A percentile compares a stretch with the other conserved stretches of the same genome.
These are phyloP conservation scores for Scaptodrosophila lebanonensis DNA, from an alignment of 1,140 invertebrate genomes.

Conservation along the genomic window DNA sequence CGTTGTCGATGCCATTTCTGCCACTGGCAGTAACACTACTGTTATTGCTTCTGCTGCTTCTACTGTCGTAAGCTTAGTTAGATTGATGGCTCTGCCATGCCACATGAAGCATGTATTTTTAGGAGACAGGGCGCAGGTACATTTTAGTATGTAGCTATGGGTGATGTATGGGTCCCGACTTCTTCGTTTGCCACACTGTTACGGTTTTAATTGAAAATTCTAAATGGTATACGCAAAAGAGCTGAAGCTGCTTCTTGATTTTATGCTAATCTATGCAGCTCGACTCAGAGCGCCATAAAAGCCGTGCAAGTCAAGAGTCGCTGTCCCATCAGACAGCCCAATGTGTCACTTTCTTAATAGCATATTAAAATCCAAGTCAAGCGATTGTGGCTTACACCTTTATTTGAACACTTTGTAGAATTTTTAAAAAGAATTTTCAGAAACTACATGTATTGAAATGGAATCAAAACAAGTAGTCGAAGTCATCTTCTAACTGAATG, in stretches of 20 bases:
- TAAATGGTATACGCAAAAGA: conserved; percentile 30
- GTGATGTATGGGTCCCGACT: conserved; percentile 46
- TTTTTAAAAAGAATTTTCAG: too few species aligned
- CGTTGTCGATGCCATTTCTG: neutral
- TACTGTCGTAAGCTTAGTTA: conserved; percentile 13
- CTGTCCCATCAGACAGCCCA: too few species aligned
- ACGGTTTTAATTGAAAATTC: conserved; percentile 66
- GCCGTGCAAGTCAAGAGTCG: conserved; percentile 26
- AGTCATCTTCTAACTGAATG: too few species aligned
- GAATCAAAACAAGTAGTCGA: too few species aligned
- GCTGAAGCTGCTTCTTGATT: conserved; percentile 48
- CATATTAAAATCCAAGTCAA: too few species aligned
- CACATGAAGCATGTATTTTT: too few species aligned
- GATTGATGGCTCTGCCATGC: conserved; percentile 46
- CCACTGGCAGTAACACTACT: neutral
- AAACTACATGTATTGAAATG: too few species aligned
- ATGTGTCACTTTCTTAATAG: too few species aligned
- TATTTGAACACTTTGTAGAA: too few species aligned
- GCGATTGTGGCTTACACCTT: too few species aligned
- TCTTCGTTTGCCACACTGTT: conserved; percentile 21
- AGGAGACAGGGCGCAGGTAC: conserved; percentile 43
- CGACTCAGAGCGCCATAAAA: conserved; percentile 42
- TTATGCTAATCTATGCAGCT: conserved; percentile 66
- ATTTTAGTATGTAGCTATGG: conserved; percentile 32
- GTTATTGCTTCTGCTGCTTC: conserved; percentile 7